Evolutionary conservation across 2,888 invertebrate species (phyloP), one percentile per base, ranked within the genome.

Genomic region (Drosophila rellima): DNA sequence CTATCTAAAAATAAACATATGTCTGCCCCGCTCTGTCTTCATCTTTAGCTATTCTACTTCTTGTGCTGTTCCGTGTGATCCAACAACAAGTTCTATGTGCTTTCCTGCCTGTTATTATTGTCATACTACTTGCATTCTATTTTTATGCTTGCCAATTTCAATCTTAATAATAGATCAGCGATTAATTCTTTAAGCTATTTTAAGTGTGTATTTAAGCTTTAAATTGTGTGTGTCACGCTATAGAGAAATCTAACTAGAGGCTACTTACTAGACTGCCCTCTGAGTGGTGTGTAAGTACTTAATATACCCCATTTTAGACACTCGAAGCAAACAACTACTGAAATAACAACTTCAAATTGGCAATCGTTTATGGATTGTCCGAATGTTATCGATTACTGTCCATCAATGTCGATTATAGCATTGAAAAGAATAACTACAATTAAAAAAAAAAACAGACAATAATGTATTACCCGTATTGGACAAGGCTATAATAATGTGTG

Each of bases 301-400:
- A 67, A 44, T 64, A 33, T 55, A 44, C 15, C 39, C 23, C 52
- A 63, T 54, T 48, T 48, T 40, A 23, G 31, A 15, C 60, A 60
- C 52, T 72, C 11, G 54, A 71, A 15, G 13, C 40, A 48, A 54
- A 37, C 2, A 1, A 8, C 2, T n/a, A 35, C 3, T 1, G n/a
- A 1, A 33, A 48, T 42, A 23, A 48, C 42, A 72, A 74, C 70
- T 48, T 63, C 37, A 48, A 74, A 74, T 65, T 71, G 67, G 70
- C 71, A 61, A 88, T 89, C 88, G 82, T 48, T 89, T 80, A 89
- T 70, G 54, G 52, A 55, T 51, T 59, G 76, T 82, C 86, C 17
- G 17, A 40, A 31, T 40, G 26, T 59, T 88, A 82, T 75, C 71
- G 44, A 48, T 33, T 23, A 61, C 56, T 64, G 78, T 87, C 70